phyloP scores from a whole-genome alignment of 1,140 invertebrate species.

The Aporrectodea caliginosa region DNA sequence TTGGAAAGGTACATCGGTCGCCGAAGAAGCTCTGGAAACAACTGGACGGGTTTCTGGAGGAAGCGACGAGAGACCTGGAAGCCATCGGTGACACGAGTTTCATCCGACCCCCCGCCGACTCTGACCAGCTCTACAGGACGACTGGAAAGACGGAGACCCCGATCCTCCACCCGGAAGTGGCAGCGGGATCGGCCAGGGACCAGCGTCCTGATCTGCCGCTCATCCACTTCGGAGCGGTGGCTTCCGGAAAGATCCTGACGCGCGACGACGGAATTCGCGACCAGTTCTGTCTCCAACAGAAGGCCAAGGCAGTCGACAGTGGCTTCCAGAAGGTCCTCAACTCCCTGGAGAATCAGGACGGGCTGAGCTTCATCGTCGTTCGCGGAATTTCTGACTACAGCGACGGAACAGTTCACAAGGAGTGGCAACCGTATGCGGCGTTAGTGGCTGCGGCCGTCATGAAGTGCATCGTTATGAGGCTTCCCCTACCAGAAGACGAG shows the following conservation, averaged over 20 bases:
- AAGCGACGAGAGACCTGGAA: neutral
- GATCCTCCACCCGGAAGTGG: neutral
- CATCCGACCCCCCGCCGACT: neutral
- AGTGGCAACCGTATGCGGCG: conserved; percentile 91
- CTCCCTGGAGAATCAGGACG: conserved; percentile 68
- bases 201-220: neutral
- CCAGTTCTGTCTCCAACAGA: neutral
- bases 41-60: neutral
- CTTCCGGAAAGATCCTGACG: conserved; percentile 3
- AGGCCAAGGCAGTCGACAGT: conserved; percentile 5
- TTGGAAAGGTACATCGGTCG: neutral
- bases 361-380: conserved; percentile 52
- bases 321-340: conserved; percentile 46
- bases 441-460: conserved; percentile 73
- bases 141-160: conserved; percentile 9
- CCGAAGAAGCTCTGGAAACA: neutral
- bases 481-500: neutral
- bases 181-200: too few species aligned
- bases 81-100: neutral
- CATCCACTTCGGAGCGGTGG: conserved; percentile 7
- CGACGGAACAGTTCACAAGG: conserved; percentile 44
- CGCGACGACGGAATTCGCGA: neutral
- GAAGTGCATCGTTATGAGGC: neutral
- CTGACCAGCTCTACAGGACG: conserved; percentile 12
- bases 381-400: conserved; percentile 65